phyloP scores from a whole-genome alignment of 2,888 invertebrate genomes.

The Hyalella azteca region DNA sequence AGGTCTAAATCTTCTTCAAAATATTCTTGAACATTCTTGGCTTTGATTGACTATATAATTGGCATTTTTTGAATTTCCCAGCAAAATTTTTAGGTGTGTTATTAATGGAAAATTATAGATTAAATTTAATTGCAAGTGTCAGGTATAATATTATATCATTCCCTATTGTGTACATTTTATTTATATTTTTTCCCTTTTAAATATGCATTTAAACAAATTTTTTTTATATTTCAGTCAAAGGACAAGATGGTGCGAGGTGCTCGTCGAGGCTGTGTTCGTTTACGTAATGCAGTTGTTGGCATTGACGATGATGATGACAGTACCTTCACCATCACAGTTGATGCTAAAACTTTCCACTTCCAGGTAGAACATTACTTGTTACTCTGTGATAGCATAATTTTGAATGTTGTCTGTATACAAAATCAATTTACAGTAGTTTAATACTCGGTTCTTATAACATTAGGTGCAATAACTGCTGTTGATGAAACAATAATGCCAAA shows the following conservation, averaged over 20 bases:
- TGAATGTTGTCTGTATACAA: no score
- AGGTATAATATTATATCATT: background rate
- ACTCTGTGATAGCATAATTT: no score
- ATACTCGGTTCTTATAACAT: no score
- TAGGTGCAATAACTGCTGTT: no score
- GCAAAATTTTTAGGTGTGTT: conserved; percentile 41
- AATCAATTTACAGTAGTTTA: no score
- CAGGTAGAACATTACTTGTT: conserved; percentile 69
- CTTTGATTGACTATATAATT: no score
- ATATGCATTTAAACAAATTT: background rate
- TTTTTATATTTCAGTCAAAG: conserved; percentile 75
- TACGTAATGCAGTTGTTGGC: conserved; percentile 96
- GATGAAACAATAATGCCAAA: no score
- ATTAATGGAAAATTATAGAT: background rate
- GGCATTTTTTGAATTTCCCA: no score
- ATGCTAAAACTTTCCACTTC: conserved; percentile 99
- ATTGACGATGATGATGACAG: conserved; percentile 97
- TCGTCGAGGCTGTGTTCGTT: conserved; percentile 93
- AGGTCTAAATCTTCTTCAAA: no score
- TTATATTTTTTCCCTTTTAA: background rate
- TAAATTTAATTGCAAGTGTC: background rate
- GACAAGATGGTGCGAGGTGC: conserved; percentile 99
- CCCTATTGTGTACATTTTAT: background rate
- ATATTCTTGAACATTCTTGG: no score
- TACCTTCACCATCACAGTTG: conserved; percentile 98